Percentiles rank a stretch among this genome's conserved stretches.
Conservation (phyloP, 2,797 vertebrate genomes). For the Dromococcyx pavoninus region DNA sequence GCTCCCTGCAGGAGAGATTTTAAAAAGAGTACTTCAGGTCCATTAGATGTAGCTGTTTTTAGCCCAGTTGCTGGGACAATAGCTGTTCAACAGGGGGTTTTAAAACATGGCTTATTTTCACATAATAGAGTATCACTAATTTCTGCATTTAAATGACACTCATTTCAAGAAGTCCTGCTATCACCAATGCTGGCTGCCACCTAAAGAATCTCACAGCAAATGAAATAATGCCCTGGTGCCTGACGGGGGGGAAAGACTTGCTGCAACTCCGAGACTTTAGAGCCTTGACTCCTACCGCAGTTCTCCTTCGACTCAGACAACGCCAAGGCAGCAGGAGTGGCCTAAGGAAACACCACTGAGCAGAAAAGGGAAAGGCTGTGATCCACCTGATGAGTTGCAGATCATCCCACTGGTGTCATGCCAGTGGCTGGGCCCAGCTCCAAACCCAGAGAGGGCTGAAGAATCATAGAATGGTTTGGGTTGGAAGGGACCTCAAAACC, state of each 20-base stretch:
- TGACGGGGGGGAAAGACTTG: not conserved
- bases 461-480: no score
- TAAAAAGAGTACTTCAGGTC: slow-evolving; percentile 33
- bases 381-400: not conserved
- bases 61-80: slow-evolving; percentile 20
- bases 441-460: not conserved
- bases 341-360: not conserved
- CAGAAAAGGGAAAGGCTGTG: not conserved
- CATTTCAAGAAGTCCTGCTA: slow-evolving; percentile 3
- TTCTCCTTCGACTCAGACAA: not conserved
- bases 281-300: not conserved
- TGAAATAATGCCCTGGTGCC: not conserved
- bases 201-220: not conserved
- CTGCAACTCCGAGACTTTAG: not conserved
- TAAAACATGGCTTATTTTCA: slow-evolving; percentile 30
- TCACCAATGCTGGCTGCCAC: not conserved
- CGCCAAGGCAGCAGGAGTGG: not conserved
- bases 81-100: not conserved
- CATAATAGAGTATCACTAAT: slow-evolving; percentile 6
- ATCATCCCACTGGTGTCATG: not conserved
- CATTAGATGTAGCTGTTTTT: slow-evolving; percentile 26
- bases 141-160: slow-evolving; percentile 37
- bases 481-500: no score
- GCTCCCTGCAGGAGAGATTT: slow-evolving; percentile 12
- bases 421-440: not conserved